Evolutionary conservation across 1,140 invertebrate species (phyloP).

Genomic region (Kradibia gibbosae): DNA sequence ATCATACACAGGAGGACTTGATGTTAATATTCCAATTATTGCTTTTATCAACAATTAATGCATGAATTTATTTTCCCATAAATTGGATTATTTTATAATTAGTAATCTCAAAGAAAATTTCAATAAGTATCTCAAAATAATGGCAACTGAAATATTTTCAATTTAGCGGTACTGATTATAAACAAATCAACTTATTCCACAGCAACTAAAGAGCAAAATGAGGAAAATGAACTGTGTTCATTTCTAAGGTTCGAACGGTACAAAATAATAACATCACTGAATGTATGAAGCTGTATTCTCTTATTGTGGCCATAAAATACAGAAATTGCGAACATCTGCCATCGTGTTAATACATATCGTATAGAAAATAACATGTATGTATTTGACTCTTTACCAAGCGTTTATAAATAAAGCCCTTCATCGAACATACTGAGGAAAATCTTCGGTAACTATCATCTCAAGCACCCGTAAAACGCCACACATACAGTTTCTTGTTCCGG

Average conservation of each 20-base stretch:
- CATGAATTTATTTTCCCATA: too few relatives aligned
- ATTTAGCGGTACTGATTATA: not conserved
- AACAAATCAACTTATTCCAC: constrained; percentile 11
- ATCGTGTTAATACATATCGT: constrained; percentile 37
- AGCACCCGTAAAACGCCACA: constrained; percentile 11
- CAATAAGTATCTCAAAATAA: not conserved
- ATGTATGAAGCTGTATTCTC: not conserved
- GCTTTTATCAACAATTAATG: too few relatives aligned
- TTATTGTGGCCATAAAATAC: constrained; percentile 35
- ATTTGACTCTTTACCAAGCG: constrained; percentile 8
- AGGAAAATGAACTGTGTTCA: not conserved
- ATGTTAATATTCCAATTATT: too few relatives aligned
- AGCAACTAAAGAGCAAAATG: too few relatives aligned
- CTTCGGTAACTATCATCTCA: constrained; percentile 20
- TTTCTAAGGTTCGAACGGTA: constrained; percentile 12
- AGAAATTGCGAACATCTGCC: constrained; percentile 44
- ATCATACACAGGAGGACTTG: too few relatives aligned
- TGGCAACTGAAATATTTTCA: not conserved
- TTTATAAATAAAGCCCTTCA: constrained; percentile 38
- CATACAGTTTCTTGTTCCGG: not conserved
- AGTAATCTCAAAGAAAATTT: not conserved
- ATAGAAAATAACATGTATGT: not conserved
- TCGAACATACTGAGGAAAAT: constrained; percentile 30
- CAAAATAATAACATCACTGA: constrained; percentile 24
- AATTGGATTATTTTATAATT: not conserved